phyloP scores from a whole-genome alignment of 2,888 invertebrate genomes.

The Heliconius hortense region DNA sequence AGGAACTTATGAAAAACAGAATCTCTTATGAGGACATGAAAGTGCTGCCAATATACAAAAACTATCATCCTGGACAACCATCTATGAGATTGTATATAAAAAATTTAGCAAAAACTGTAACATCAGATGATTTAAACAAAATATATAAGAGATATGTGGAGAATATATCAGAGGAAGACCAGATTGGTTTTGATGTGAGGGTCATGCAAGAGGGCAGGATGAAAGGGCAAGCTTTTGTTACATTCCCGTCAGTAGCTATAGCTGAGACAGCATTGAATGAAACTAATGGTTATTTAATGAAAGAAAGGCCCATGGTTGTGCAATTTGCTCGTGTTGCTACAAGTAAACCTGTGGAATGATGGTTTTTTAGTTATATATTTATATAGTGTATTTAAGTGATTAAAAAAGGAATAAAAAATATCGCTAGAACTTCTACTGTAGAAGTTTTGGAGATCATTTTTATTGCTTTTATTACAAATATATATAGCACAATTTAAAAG shows the following conservation, averaged over 20 bases:
- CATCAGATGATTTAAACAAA: slow-evolving; percentile 87
- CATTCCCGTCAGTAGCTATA: slow-evolving; percentile 85
- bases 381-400: too few relatives aligned
- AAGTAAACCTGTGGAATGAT: slow-evolving; percentile 66
- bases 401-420: background rate
- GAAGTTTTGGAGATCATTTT: background rate
- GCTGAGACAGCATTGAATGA: slow-evolving; percentile 90
- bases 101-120: slow-evolving; percentile 91
- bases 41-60: slow-evolving; percentile 90
- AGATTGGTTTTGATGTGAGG: slow-evolving; percentile 84
- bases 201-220: slow-evolving; percentile 97
- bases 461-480: background rate
- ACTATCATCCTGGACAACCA: slow-evolving; percentile 91
- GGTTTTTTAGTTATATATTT: background rate
- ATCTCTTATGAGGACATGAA: slow-evolving; percentile 87
- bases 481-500: background rate
- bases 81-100: slow-evolving; percentile 95
- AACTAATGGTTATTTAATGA: slow-evolving; percentile 93
- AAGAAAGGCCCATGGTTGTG: slow-evolving; percentile 95
- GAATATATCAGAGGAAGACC: slow-evolving; percentile 64
- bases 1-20: slow-evolving; percentile 85
- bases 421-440: background rate
- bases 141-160: slow-evolving; percentile 87
- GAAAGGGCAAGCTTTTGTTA: slow-evolving; percentile 98
- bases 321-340: slow-evolving; percentile 86